These are phyloP conservation scores for Cinara cedri DNA, from an alignment of 2,888 invertebrate genomes.

Conservation along the genomic window DNA sequence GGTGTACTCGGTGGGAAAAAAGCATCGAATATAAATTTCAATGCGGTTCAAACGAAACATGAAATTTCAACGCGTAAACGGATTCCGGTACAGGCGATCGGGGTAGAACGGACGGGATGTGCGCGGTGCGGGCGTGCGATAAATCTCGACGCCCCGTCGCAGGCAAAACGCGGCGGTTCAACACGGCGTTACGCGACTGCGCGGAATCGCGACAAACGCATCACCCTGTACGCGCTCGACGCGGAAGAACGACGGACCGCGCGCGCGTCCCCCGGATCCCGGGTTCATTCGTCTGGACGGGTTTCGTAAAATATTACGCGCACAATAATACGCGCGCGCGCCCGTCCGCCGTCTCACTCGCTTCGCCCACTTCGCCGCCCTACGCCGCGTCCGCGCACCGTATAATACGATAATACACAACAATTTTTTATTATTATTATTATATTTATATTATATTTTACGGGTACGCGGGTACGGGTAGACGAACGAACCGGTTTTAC, in stretches of 20 bases:
- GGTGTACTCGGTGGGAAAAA: too few relatives aligned
- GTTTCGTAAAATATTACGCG: slow-evolving; percentile 29
- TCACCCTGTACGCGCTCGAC: too few relatives aligned
- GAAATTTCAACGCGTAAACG: too few relatives aligned
- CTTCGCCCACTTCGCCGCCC: neutral
- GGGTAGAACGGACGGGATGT: neutral
- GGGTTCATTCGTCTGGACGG: slow-evolving; percentile 50
- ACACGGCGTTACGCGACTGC: too few relatives aligned
- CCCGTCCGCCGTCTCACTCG: neutral
- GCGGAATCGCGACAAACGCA: too few relatives aligned
- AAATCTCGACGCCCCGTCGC: too few relatives aligned
- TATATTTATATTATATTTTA: too few relatives aligned
- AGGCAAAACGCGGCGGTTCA: too few relatives aligned
- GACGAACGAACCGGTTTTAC: slow-evolving; percentile 28
- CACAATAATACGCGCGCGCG: neutral
- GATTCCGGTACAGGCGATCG: neutral
- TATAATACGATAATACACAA: neutral
- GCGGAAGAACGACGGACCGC: neutral
- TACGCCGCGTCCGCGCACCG: neutral
- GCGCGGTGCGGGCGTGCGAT: neutral
- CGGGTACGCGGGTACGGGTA: too few relatives aligned
- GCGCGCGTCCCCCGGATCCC: neutral
- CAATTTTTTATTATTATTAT: neutral
- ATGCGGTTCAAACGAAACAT: too few relatives aligned
- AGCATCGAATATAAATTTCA: too few relatives aligned